Base-by-base conservation (phyloP, 2,113 vertebrate genomes). In the Ranitomeya imitator region DNA sequence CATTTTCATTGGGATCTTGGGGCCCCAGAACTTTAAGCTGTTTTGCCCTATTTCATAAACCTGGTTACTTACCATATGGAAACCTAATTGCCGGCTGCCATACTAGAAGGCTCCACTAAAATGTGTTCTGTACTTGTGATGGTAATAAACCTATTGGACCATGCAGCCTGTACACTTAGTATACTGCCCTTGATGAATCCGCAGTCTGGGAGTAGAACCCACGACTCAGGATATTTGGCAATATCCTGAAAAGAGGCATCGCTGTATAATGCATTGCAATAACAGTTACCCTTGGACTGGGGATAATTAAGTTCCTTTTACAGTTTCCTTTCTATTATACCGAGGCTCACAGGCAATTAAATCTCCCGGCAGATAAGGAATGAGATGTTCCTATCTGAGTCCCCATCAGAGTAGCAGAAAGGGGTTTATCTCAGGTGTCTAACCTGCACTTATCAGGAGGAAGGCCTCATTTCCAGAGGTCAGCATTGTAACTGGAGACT, bases 351-450 rank as follows among this genome's bases (percentile, higher is more conserved):
- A 85, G 90, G 90, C 91, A 91, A 90, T 91, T 90, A 92, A 90
- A 92, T 87, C 89, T 78, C 88, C 45, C 16, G 12, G 82, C 76
- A 90, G 90, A 90, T 92, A 81, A 79, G 0, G 65, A 86, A 77
- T 81, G 87, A 83, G 86, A 69, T 80, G 82, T 86, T 16, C 82
- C 67, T 91, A 90, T 91, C 92, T 89, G 51, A 61, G 84, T 45
- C 60, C 84, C 37, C 88, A 90, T 84, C 61, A 10, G 89, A 86
- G 83, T 1, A 1, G 1, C 19, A 86, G 74, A 90, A 91, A 88
- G 88, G 37, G 88, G 83, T 90, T 92, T 92, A 91, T 91, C 90
- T 90, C 89, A 87, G 91, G 91, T 91, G 91, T 90, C 85, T 93
- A 91, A 91, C 90, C 91, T 90, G 91, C 89, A 83, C 80, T 92